These are phyloP conservation scores for Ectropis crepuscularia DNA, from an alignment of 2,888 invertebrate species.

Conservation along the genomic window DNA sequence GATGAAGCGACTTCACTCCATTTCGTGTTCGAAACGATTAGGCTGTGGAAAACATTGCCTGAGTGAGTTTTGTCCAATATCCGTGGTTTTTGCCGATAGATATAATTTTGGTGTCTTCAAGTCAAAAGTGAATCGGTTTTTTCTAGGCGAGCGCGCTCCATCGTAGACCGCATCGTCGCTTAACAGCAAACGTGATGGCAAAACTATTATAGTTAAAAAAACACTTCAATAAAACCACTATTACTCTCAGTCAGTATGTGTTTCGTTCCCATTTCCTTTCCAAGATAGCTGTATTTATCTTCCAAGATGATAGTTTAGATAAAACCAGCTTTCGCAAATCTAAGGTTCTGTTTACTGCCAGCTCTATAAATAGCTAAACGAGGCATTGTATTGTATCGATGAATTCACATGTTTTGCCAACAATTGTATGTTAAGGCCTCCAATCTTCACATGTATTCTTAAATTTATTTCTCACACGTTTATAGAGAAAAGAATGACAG, in stretches of 20 bases:
- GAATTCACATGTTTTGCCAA: slow-evolving; percentile 36
- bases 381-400: slow-evolving; percentile 36
- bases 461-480: slow-evolving; percentile 35
- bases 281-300: slow-evolving; percentile 8
- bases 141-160: too few species aligned
- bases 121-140: too few species aligned
- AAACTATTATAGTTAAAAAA: neutral
- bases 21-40: too few species aligned
- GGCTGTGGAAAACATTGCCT: too few species aligned
- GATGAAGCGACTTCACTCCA: too few species aligned
- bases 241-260: slow-evolving; percentile 1
- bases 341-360: slow-evolving; percentile 13
- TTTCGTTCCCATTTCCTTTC: slow-evolving; percentile 13
- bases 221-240: neutral
- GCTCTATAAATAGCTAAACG: slow-evolving; percentile 28
- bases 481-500: slow-evolving; percentile 35
- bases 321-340: slow-evolving; percentile 25
- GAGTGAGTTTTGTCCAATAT: too few species aligned
- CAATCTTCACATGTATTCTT: slow-evolving; percentile 10
- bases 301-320: slow-evolving; percentile 24
- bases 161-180: too few species aligned
- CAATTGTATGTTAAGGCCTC: slow-evolving; percentile 31
- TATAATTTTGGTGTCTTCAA: too few species aligned
- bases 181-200: too few species aligned
- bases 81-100: too few species aligned